Percentiles rank a stretch among this genome's conserved stretches.
phyloP scores from a whole-genome alignment of 2,113 vertebrate genomes.

The human (Homo sapiens) region GRCh38 chr12:77487001-77487500 shows the following conservation, averaged over 20 bases:
- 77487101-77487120: background rate
- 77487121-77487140: background rate
- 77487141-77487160: background rate
- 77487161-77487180: background rate
- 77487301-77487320: background rate
- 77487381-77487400: background rate
- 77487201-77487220: background rate
- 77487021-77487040: background rate
- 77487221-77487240: background rate
- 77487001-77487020: background rate
- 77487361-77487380: background rate
- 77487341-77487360: background rate
- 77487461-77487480: background rate
- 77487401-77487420: background rate
- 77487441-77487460: background rate
- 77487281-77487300: background rate
- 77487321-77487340: background rate
- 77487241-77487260: background rate
- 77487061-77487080: background rate
- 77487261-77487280: background rate
- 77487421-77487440: background rate
- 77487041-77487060: background rate
- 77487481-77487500: background rate
- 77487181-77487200: background rate
- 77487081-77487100: background rate